A percentile compares a stretch with the other conserved stretches of the same genome.
Evolutionary conservation across 2,888 invertebrate genomes (phyloP).

Genomic region (Thysanoteuthis rhombus): DNA sequence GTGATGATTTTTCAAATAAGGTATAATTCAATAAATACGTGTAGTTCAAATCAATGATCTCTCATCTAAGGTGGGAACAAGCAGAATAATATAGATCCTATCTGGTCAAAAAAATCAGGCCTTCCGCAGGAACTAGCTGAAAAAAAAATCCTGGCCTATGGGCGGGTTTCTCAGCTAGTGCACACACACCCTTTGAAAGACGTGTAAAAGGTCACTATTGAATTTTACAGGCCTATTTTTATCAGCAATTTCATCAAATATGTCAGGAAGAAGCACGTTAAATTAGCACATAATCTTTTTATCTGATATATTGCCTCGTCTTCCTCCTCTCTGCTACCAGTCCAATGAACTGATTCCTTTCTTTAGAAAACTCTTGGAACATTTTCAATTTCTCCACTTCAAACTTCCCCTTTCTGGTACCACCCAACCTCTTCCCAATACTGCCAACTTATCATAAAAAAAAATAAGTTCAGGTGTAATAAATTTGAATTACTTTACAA

Average conservation of each 20-base stretch:
- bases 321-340: neutral
- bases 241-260: neutral
- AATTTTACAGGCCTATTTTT: neutral
- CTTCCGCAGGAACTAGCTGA: no score
- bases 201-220: neutral
- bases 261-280: neutral
- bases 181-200: neutral
- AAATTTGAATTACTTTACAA: conserved; percentile 12
- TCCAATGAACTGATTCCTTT: neutral
- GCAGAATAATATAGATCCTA: no score
- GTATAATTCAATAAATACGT: no score
- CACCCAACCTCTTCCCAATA: neutral
- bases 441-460: neutral
- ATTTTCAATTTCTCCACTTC: neutral
- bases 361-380: neutral
- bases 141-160: no score
- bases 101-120: no score
- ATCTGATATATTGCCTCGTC: neutral
- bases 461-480: neutral
- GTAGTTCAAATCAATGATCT: no score
- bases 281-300: neutral
- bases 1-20: no score
- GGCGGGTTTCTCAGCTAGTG: no score
- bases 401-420: neutral
- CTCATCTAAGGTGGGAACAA: no score